Conservation (phyloP, 1,140 invertebrate genomes). For the Eufriesea mexicana region DNA sequence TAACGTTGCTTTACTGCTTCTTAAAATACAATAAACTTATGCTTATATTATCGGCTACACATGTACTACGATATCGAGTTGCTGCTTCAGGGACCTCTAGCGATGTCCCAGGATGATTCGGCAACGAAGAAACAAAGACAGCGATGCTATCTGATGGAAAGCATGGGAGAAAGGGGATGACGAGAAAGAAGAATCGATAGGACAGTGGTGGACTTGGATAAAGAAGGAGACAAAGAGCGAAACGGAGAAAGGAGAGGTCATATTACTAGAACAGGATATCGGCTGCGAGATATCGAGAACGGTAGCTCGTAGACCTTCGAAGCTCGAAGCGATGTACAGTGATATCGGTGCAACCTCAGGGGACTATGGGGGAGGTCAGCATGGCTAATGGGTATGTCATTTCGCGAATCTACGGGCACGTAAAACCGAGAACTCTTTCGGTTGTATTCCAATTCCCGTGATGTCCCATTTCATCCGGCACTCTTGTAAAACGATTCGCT, state of each 20-base stretch:
- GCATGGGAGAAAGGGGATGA: not conserved
- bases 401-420: conserved; percentile 55
- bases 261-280: conserved; percentile 62
- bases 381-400: conserved; percentile 61
- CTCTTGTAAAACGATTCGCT: conserved; percentile 4
- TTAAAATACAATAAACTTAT: no score
- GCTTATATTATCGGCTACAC: no score
- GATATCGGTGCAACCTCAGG: conserved; percentile 51
- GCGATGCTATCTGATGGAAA: conserved; percentile 24
- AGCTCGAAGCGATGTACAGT: conserved; percentile 55
- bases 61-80: not conserved
- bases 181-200: conserved; percentile 26
- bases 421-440: conserved; percentile 50
- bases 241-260: not conserved
- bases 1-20: no score
- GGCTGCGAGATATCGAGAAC: conserved; percentile 59
- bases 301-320: conserved; percentile 48
- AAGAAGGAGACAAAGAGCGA: not conserved
- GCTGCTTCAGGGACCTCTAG: not conserved
- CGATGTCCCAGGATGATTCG: conserved; percentile 3
- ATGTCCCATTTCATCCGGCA: conserved; percentile 22
- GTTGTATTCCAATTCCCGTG: conserved; percentile 44
- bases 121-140: conserved; percentile 16
- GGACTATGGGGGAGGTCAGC: conserved; percentile 23
- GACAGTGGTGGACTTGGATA: not conserved